Evolutionary conservation across 2,113 vertebrate species (phyloP).

Genomic region (Pithys albifrons): DNA sequence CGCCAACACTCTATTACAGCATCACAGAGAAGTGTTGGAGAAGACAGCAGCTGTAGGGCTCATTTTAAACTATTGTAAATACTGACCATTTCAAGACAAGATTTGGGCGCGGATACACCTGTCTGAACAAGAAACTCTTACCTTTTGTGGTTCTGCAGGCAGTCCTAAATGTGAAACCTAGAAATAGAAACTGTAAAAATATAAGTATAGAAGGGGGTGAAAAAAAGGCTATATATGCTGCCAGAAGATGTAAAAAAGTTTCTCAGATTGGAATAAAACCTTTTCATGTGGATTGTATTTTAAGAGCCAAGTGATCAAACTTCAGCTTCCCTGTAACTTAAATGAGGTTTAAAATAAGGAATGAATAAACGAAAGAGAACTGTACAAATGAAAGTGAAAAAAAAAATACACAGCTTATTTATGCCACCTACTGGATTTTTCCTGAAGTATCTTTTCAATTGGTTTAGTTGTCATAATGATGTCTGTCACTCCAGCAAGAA

Average conservation of each 20-base stretch:
- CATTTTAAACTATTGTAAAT: neutral
- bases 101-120: neutral
- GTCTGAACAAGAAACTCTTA: neutral
- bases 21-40: neutral
- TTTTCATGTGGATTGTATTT: neutral
- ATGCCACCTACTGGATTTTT: slow-evolving; percentile 69
- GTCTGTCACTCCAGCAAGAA: neutral
- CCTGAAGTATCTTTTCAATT: neutral
- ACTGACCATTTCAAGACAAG: neutral
- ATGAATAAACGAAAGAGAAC: neutral
- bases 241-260: neutral
- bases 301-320: neutral
- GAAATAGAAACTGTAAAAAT: neutral
- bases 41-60: neutral
- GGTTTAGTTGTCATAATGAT: neutral
- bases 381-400: neutral
- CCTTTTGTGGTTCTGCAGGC: neutral
- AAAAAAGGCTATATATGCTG: rapidly evolving
- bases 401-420: slow-evolving; percentile 7
- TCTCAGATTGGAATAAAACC: neutral
- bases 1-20: neutral
- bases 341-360: neutral
- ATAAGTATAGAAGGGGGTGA: neutral
- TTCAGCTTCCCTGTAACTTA: neutral
- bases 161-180: neutral